Base-by-base conservation (phyloP, 2,113 vertebrate species). In the Morone chrysops region DNA sequence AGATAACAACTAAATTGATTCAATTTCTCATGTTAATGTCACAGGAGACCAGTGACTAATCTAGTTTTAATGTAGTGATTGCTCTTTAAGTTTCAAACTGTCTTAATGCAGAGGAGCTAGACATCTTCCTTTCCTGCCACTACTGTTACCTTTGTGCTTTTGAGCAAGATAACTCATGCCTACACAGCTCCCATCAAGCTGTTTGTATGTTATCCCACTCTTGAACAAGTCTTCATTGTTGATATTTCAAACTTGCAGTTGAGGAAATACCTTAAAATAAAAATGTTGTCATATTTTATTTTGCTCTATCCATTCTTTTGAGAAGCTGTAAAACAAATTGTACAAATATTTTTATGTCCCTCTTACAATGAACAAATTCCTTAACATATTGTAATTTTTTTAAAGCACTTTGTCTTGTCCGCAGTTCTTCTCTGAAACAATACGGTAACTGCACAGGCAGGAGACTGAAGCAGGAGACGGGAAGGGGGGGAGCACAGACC, bases 391-490 rank as follows among this genome's bases (percentile, higher is more conserved):
- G 20, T 48, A 56, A 63, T 78, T 84, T 66, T 81, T 84, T 51
- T 40, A 65, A 85, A 86, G 48, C 80, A 41, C 51, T 75, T 79
- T n/a, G 48, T 74, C 76, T 79, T n/a, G 48, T 74, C 76, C 71
- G 75, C 83, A 63, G 54, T 83, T 80, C 69, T 76, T 66, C 40
- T 87, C 57, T 77, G 82, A 87, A 83, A 80, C 61, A 81, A 62
- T 57, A 68, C 16, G 5, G 51, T 54, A 71, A 47, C 83, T 67
- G 31, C 73, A 78, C 73, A 70, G 47, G 76, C 87, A 80, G 65
- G 62, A 80, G 72, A 53, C 51, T 75, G 73, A 72, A 75, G 77
- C 61, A 47, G 74, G 59, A 67, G 41, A 75, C 38, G 17, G 40
- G 11, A 47, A 18, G 25, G 51, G 48, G 13, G 13, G 40, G 10